A percentile compares a stretch with the other conserved stretches of the same genome.
phyloP scores from a whole-genome alignment of 2,113 vertebrate genomes.

The Zosterops lateralis region DNA sequence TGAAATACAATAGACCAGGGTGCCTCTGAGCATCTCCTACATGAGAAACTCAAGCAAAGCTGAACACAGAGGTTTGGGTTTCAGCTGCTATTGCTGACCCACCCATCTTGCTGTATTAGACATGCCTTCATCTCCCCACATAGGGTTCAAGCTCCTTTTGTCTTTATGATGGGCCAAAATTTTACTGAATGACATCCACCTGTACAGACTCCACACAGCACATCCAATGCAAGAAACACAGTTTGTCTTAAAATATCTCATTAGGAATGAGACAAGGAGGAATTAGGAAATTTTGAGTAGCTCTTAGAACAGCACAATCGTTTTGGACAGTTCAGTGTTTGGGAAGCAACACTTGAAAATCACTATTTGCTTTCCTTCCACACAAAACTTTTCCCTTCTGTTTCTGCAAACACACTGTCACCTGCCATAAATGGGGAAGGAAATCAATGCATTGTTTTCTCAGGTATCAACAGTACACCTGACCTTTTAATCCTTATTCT shows the following conservation, averaged over 20 bases:
- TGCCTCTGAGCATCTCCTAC: not conserved
- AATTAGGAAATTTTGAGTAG: not conserved
- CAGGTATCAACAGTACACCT: not conserved
- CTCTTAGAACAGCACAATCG: not conserved
- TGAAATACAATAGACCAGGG: not conserved
- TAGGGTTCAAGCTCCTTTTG: not conserved
- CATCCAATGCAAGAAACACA: not conserved
- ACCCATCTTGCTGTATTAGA: accelerated
- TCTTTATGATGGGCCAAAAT: not conserved
- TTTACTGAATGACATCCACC: not conserved
- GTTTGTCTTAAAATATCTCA: not conserved
- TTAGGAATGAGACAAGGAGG: not conserved
- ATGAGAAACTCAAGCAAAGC: not conserved
- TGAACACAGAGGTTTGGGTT: not conserved
- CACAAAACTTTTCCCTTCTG: not conserved
- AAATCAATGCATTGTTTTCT: not conserved
- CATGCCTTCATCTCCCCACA: not conserved
- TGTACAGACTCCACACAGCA: not conserved
- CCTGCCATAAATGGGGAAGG: accelerated
- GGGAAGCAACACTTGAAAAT: not conserved
- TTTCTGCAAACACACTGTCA: not conserved
- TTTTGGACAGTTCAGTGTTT: not conserved
- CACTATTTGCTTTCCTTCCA: not conserved
- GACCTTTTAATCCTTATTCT: not conserved
- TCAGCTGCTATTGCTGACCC: not conserved